Evolutionary conservation across 2,888 invertebrate species (phyloP).

Genomic region (Ethmia dodecea): DNA sequence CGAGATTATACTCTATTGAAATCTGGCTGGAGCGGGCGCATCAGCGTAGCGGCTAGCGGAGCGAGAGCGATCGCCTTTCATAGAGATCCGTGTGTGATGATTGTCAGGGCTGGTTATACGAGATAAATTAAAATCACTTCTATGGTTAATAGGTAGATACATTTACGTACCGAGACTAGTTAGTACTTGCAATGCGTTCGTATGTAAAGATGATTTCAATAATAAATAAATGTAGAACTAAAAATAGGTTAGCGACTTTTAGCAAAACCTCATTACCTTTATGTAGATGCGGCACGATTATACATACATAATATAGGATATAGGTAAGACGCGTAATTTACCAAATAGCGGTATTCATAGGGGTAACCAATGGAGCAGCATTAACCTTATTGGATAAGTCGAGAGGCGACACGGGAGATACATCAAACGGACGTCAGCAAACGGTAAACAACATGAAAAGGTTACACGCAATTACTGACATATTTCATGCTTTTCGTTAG

Average conservation of each 20-base stretch:
- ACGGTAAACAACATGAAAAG: slow-evolving; percentile 52
- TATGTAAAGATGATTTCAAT: too few relatives aligned
- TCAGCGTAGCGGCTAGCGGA: slow-evolving; percentile 38
- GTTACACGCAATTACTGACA: slow-evolving; percentile 41
- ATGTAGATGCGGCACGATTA: too few relatives aligned
- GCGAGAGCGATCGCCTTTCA: slow-evolving; percentile 5
- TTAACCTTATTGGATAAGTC: slow-evolving; percentile 72
- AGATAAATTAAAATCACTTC: too few relatives aligned
- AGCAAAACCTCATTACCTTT: too few relatives aligned
- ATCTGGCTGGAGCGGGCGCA: slow-evolving; percentile 66
- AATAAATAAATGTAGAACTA: too few relatives aligned
- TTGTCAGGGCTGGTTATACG: not conserved
- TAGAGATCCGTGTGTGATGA: not conserved
- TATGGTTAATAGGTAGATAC: not conserved
- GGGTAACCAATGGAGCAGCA: slow-evolving; percentile 37
- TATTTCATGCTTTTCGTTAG: slow-evolving; percentile 27
- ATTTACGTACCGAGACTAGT: too few relatives aligned
- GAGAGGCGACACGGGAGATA: slow-evolving; percentile 31
- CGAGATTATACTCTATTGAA: slow-evolving; percentile 77
- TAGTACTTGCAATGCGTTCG: too few relatives aligned
- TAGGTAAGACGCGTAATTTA: too few relatives aligned
- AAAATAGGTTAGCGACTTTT: too few relatives aligned
- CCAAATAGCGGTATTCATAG: slow-evolving; percentile 2
- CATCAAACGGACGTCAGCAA: slow-evolving; percentile 48
- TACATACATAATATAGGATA: too few relatives aligned